Conservation (phyloP, 2,888 invertebrate species). For the Serripes groenlandicus region DNA sequence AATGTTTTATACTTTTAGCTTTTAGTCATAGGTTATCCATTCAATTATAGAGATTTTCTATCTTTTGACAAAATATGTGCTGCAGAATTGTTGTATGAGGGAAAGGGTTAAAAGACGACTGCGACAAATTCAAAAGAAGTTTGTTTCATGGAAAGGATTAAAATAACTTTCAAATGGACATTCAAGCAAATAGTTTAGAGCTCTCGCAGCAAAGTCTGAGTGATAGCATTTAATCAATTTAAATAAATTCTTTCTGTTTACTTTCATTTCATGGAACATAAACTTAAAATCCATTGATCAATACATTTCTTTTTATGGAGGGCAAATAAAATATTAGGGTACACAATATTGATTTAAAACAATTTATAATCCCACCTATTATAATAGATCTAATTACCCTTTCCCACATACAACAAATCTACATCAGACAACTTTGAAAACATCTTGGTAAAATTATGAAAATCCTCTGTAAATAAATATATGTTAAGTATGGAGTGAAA, state of each 20-base stretch:
- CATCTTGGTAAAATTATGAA: not conserved
- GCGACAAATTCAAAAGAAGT: too few species aligned
- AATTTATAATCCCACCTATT: too few species aligned
- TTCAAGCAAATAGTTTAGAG: too few species aligned
- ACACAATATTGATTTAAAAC: constrained; percentile 15
- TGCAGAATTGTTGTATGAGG: too few species aligned
- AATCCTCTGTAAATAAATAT: not conserved
- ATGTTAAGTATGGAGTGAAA: not conserved
- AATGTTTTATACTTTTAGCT: too few species aligned
- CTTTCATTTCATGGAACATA: constrained; percentile 2
- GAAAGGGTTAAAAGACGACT: too few species aligned
- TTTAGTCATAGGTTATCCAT: too few species aligned
- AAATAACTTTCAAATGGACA: too few species aligned
- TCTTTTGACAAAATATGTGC: too few species aligned
- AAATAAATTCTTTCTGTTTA: constrained; percentile 10
- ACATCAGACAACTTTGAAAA: not conserved
- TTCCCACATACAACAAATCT: not conserved
- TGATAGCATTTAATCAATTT: not conserved
- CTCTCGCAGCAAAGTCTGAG: not conserved
- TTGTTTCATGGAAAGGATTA: too few species aligned
- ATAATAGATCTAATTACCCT: not conserved
- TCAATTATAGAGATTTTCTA: too few species aligned
- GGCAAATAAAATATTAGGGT: not conserved
- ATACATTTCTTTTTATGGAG: constrained; percentile 10
- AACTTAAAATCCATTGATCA: not conserved